Evolutionary conservation across 2,797 vertebrate species (phyloP).

Genomic region (Sebastes taczanowskii): DNA sequence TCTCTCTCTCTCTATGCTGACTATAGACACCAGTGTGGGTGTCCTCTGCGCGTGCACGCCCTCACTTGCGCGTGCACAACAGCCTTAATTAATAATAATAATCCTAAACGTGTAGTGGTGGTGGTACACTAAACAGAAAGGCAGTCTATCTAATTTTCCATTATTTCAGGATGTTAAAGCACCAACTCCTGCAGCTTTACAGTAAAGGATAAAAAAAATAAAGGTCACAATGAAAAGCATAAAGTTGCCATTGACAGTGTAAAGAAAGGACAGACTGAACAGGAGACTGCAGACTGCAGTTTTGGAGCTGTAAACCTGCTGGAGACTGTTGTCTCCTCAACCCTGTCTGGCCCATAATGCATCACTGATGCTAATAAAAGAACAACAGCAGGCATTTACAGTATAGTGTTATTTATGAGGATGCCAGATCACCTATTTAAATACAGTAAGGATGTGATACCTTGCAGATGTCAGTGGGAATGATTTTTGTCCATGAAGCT

Average conservation of each 20-base stretch:
- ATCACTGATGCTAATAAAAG: not conserved
- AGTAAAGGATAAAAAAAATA: not conserved
- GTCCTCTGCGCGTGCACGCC: slow-evolving; percentile 56
- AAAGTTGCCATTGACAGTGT: not conserved
- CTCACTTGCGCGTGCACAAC: slow-evolving; percentile 15
- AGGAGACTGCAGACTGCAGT: not conserved
- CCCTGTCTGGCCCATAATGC: not conserved
- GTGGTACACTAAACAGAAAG: not conserved
- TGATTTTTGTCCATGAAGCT: not conserved
- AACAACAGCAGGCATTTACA: not conserved
- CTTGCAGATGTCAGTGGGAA: not conserved
- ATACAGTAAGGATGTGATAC: not conserved
- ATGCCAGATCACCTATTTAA: not conserved
- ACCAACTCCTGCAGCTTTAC: not conserved
- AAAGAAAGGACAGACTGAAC: not conserved
- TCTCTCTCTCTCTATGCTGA: slow-evolving; percentile 11
- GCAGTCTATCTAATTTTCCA: not conserved
- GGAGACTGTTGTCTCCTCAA: not conserved
- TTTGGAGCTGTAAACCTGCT: not conserved
- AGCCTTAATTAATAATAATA: slow-evolving; percentile 24
- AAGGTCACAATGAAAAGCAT: not conserved
- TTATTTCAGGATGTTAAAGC: not conserved
- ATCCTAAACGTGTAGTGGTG: not conserved
- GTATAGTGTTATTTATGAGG: not conserved
- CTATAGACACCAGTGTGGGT: slow-evolving; percentile 54